Evolutionary conservation across 2,888 invertebrate species (phyloP), one percentile per base, ranked within the genome.

Genomic region (Catocala fraxini): DNA sequence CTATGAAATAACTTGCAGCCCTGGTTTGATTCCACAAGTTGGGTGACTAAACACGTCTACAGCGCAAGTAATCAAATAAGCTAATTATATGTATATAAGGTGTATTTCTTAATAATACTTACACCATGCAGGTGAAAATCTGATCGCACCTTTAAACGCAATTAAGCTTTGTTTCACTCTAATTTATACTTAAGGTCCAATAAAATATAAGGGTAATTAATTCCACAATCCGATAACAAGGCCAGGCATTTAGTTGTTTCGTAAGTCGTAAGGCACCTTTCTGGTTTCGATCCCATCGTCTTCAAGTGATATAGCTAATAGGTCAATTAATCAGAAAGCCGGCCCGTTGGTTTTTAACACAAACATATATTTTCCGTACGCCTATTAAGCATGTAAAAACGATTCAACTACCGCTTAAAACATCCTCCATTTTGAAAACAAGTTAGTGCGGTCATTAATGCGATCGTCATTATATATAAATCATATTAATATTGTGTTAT

Each of bases 401-500:
- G 25, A 25, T 25, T 25, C 25, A 25, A 43, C 43, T 56, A 33
- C 56, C 49, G 56, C 12, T 57, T 35, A 43, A 43, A 52, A 25
- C 39, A 61, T 53, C 59, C 77, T 77, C 72, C 56, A 68, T 79
- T 77, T 76, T 72, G 69, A 73, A 75, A 81, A 78, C 71, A 73
- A 80, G 75, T 73, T 70, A 71, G 65, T 63, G 57, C 41, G 56
- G 63, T 65, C 76, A 73, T 81, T 81, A 80, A 79, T 73, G 68
- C 46, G 53, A 53, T 62, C 48, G 57, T 68, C 64, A 70, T 73
- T 59, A 63, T 69, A 63, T 62, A 82, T 83, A 83, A 82, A 82
- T 84, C 82, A 84, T 82, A 78, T 71, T 79, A 72, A 79, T 80
- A 77, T 76, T 70, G 75, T 69, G 64, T 68, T 72, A 71, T 68